Percentiles rank a stretch among this genome's conserved stretches.
These are phyloP conservation scores for Chironex yamaguchii DNA, from an alignment of 30 jellyfish, hydroid and myxozoan genomes.

Conservation along the genomic window DNA sequence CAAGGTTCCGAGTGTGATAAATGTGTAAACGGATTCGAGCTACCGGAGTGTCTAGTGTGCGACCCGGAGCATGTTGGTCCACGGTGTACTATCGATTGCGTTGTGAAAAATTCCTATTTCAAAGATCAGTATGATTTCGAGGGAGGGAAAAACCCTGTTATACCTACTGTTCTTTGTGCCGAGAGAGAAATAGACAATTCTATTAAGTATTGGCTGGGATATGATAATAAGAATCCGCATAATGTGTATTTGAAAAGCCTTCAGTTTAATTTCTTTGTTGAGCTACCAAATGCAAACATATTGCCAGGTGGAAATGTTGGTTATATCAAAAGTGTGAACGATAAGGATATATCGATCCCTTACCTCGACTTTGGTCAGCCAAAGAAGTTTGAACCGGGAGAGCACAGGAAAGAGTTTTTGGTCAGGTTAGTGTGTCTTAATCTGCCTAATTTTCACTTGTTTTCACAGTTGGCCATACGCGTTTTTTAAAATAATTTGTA, in stretches of 20 bases:
- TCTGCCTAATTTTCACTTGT: too few relatives aligned
- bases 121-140: constrained; percentile 49
- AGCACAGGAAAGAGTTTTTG: constrained; percentile 28
- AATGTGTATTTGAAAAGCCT: constrained; percentile 18
- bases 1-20: constrained; percentile 64
- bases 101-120: constrained; percentile 38
- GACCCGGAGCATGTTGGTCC: constrained; percentile 61
- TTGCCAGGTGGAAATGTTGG: constrained; percentile 73
- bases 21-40: constrained; percentile 51
- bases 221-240: constrained; percentile 38
- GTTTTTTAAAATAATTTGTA: too few relatives aligned
- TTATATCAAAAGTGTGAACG: constrained; percentile 2
- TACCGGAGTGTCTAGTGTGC: constrained; percentile 49
- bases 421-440: constrained; percentile 25
- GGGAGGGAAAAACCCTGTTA: constrained; percentile 24
- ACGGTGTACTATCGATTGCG: constrained; percentile 58
- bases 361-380: constrained; percentile 40
- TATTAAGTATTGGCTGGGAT: constrained; percentile 54
- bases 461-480: too few relatives aligned
- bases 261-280: constrained; percentile 32
- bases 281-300: constrained; percentile 37
- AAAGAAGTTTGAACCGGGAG: constrained; percentile 53
- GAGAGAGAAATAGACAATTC: not conserved
- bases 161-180: constrained; percentile 28
- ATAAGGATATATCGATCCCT: constrained; percentile 2